Evolutionary conservation across 2,113 vertebrate species (phyloP), one percentile per base, ranked within the genome.

Genomic region (Callipepla squamata): DNA sequence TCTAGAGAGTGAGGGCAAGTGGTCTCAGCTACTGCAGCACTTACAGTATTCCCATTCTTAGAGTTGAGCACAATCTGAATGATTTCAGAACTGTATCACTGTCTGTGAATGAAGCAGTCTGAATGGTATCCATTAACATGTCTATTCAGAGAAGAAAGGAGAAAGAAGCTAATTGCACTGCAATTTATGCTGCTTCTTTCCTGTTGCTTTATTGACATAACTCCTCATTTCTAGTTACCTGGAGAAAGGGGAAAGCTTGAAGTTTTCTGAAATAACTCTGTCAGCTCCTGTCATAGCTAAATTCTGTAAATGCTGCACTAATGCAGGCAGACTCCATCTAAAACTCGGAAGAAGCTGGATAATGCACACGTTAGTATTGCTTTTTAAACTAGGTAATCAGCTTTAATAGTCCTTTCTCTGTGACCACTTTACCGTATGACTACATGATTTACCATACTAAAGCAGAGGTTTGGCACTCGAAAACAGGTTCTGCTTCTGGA

Each of bases 171-270:
- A 97, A 97, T 90, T 96, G 63, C 82, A 90, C 40, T 80, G 90
- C 90, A 97, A 97, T 97, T 97, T 96, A 93, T 89, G 85, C 40
- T 93, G 30, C 75, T 82, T 91, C 75, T 82, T 92, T 90, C 87
- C 67, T 76, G 55, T 63, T 81, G 86, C 69, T 86, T 84, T 96
- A 92, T 87, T 92, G 79, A 76, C 87, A 91, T 91, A 94, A 96
- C 89, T 95, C 86, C 75, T 94, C 69, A 63, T 75, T 94, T 94
- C 87, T 96, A 92, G 95, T 97, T 97, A 97, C 74, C 92, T 90
- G 85, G 90, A 85, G 82, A 91, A 95, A 74, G 53, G 38, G 38
- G 62, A 58, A 59, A 67, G 77, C 63, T 79, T 63, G 79, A 91
- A 95, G 74, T 74, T 92, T 85, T 84, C 95, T 80, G 34, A 94